Percentiles rank a stretch among this genome's conserved stretches.
Evolutionary conservation across 2,113 vertebrate species (phyloP).

Genomic region (Grammomys surdaster): DNA sequence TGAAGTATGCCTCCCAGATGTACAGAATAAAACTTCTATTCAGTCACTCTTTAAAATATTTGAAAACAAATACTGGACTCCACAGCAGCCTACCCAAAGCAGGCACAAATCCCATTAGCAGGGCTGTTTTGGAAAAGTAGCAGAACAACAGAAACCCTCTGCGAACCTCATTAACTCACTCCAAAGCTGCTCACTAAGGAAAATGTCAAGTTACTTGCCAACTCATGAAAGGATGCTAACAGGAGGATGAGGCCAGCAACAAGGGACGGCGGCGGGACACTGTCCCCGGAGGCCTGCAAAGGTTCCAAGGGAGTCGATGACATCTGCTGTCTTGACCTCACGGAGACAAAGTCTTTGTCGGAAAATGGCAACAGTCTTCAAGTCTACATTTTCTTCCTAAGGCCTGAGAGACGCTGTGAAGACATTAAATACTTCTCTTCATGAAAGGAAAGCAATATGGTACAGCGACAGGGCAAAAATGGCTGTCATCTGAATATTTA

Average conservation of each 20-base stretch:
- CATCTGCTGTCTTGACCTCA: not conserved
- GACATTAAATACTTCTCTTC: constrained; percentile 17
- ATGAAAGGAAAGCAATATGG: constrained; percentile 52
- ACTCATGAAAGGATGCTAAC: constrained; percentile 23
- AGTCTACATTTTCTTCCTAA: constrained; percentile 32
- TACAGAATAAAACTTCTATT: constrained; percentile 28
- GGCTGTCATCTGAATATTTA: not conserved
- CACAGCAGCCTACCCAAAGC: not conserved
- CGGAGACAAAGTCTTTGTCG: not conserved
- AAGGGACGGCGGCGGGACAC: not conserved
- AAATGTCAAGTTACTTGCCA: not conserved
- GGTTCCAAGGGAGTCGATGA: not conserved
- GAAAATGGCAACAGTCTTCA: not conserved
- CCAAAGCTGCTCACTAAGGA: constrained; percentile 38
- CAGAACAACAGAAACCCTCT: not conserved
- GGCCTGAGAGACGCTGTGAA: not conserved
- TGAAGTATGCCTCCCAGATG: constrained; percentile 19
- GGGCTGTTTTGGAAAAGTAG: not conserved
- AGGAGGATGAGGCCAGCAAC: not conserved
- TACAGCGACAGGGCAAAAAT: not conserved
- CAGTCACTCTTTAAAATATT: constrained; percentile 24
- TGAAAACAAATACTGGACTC: not conserved
- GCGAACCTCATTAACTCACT: constrained; percentile 48
- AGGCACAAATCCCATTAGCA: constrained; percentile 35
- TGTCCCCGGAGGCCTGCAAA: not conserved